phyloP scores from a whole-genome alignment of 2,113 vertebrate species.

The Ancistrus triradiatus region DNA sequence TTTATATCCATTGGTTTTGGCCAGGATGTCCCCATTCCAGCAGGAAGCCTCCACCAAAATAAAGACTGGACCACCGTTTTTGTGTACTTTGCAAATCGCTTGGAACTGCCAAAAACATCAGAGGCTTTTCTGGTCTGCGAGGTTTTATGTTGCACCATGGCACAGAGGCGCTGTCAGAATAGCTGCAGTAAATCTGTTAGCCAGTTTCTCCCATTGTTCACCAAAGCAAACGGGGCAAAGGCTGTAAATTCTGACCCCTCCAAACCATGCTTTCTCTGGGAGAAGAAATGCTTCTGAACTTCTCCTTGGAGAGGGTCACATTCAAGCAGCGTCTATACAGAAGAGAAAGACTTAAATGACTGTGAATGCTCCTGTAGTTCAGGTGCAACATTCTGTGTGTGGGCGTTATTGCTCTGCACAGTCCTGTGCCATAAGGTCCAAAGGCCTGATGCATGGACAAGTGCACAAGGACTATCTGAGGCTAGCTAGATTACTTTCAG shows the following conservation, averaged over 20 bases:
- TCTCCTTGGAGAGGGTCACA: slow-evolving; percentile 61
- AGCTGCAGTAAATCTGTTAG: slow-evolving; percentile 30
- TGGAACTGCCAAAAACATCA: slow-evolving; percentile 42
- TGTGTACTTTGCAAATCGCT: slow-evolving; percentile 19
- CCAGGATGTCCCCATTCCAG: slow-evolving; percentile 7
- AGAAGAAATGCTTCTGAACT: slow-evolving; percentile 48
- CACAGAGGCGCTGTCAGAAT: slow-evolving; percentile 17
- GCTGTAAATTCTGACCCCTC: slow-evolving; percentile 61
- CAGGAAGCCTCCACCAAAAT: slow-evolving; percentile 19
- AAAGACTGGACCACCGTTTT: slow-evolving; percentile 26
- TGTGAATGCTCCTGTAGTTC: slow-evolving; percentile 38
- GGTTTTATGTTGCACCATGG: slow-evolving; percentile 36
- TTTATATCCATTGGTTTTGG: slow-evolving; percentile 41
- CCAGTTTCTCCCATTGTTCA: slow-evolving; percentile 19
- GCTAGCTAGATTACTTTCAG: too few relatives aligned
- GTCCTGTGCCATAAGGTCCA: neutral
- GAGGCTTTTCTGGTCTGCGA: neutral
- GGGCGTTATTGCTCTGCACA: slow-evolving; percentile 3
- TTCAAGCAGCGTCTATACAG: slow-evolving; percentile 41
- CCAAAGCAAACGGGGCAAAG: slow-evolving; percentile 54
- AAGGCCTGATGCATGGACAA: neutral
- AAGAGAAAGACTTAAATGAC: slow-evolving; percentile 29
- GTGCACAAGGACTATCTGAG: too few relatives aligned
- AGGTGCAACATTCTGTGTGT: slow-evolving; percentile 48
- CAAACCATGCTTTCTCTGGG: slow-evolving; percentile 44